Evolutionary conservation across 1,140 invertebrate genomes (phyloP), one percentile per base, ranked within the genome.

Genomic region (Drosophila truncata): DNA sequence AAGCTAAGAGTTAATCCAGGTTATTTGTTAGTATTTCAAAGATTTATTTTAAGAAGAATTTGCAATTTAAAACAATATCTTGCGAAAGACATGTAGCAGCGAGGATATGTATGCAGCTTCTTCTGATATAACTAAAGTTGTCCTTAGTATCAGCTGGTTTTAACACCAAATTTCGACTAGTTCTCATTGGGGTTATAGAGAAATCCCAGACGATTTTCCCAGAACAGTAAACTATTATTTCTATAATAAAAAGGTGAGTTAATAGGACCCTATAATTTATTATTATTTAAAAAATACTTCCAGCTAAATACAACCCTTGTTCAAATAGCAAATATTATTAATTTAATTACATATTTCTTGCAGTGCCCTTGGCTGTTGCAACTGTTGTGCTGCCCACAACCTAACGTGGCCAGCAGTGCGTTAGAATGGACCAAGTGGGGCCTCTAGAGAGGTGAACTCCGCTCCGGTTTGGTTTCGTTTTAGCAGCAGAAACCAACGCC

Each of bases 351-450:
- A n/a, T 16, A 31, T 64, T 60, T 33, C 27, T 37, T 4, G 27
- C 35, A 23, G 46, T 77, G 63, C 29, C 14, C 3, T 16, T 35
- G 20, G 25, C 31, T 61, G 33, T 58, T 50, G 66, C 46, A 47
- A 76, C 39, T 76, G 72, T 35, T 78, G 33, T 25, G 59, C 78
- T 64, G 66, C 71, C 69, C 76, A 73, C 73, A 73, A 73, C 62
- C 61, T 60, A 42, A 63, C 44, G n/a, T 37, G 42, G 54, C 18
- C 2, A 8, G 20, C 13, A 46, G 63, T 77, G 74, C 74, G 74
- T 77, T 69, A 77, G 74, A 77, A 77, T 77, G 44, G 52, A 64
- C 71, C 73, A 52, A 77, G 27, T 49, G 42, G 52, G 52, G 20
- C 47, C 55, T 33, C 39, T 14, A 11, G 6, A 14, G 31, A 27